Evolutionary conservation across 1,140 invertebrate species (phyloP).

Genomic region (Eriocheir sinensis): DNA sequence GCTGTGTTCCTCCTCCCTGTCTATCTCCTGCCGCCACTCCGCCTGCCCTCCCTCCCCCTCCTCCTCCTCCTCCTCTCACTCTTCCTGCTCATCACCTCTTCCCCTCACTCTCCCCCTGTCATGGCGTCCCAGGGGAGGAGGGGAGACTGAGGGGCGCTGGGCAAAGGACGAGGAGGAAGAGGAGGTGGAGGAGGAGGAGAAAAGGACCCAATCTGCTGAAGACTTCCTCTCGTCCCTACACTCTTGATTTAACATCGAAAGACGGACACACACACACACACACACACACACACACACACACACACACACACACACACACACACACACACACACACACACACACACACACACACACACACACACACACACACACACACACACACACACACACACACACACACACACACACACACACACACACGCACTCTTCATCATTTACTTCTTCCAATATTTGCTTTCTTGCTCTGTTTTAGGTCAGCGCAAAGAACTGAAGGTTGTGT

Average conservation of each 20-base stretch:
- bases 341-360: too few relatives aligned
- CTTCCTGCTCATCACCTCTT: not conserved
- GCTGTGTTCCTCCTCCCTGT: not conserved
- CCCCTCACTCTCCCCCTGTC: not conserved
- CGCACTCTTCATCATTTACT: too few relatives aligned
- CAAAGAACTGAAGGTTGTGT: too few relatives aligned
- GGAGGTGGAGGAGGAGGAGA: not conserved
- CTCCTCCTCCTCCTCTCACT: too few relatives aligned
- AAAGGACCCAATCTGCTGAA: not conserved
- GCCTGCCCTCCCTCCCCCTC: not conserved
- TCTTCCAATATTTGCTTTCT: too few relatives aligned
- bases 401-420: too few relatives aligned
- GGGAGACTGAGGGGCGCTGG: not conserved
- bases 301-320: constrained; percentile 31
- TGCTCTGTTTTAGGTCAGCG: too few relatives aligned
- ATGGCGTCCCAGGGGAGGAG: not conserved
- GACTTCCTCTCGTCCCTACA: constrained; percentile 1
- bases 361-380: too few relatives aligned
- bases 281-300: constrained; percentile 39
- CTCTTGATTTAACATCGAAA: not conserved
- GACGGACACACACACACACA: not conserved
- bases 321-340: too few relatives aligned
- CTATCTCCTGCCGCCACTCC: not conserved
- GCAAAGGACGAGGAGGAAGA: not conserved
- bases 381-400: too few relatives aligned